phyloP scores from a whole-genome alignment of 2,797 vertebrate genomes.

The Cygnus olor region DNA sequence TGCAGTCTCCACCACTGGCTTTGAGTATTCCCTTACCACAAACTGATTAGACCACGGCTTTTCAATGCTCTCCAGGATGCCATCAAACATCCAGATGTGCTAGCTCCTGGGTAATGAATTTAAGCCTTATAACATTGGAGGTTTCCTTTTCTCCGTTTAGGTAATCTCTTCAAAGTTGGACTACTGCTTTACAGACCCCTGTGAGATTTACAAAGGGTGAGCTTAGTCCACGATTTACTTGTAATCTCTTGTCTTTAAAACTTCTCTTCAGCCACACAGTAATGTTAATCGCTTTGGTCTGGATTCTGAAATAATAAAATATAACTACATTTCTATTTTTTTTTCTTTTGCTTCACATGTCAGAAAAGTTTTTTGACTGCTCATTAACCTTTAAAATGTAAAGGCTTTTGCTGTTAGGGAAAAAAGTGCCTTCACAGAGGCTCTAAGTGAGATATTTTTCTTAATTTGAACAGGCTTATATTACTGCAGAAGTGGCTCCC shows the following conservation, averaged over 20 bases:
- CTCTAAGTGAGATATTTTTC: not conserved
- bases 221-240: not conserved
- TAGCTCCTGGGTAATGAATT: not conserved
- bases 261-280: not conserved
- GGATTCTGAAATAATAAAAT: not conserved
- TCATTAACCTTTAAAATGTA: not conserved
- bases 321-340: not conserved
- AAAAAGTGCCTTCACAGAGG: not conserved
- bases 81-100: not conserved
- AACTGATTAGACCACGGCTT: not conserved
- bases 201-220: not conserved
- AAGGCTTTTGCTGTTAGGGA: not conserved
- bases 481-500: not conserved
- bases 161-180: not conserved
- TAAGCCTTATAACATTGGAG: not conserved
- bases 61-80: not conserved
- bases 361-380: not conserved
- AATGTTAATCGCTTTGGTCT: not conserved
- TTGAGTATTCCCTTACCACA: not conserved
- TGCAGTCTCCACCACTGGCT: too few species aligned
- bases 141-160: not conserved
- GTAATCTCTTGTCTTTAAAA: not conserved
- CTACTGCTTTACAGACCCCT: not conserved
- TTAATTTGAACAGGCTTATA: not conserved
- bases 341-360: not conserved